Evolutionary conservation across 2,797 vertebrate species (phyloP).

Genomic region (Protosalanx chinensis): DNA sequence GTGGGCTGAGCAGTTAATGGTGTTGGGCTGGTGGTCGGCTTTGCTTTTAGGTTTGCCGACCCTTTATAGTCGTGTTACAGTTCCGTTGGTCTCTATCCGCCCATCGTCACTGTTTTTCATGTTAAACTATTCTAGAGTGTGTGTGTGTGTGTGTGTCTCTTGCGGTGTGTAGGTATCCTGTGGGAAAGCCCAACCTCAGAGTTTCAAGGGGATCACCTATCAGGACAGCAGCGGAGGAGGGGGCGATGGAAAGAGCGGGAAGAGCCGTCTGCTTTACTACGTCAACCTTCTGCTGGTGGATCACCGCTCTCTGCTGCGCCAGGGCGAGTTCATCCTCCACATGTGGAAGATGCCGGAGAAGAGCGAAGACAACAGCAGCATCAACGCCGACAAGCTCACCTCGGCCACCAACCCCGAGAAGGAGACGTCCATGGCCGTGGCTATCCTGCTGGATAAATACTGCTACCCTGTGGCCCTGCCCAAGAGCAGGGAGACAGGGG

Average conservation of each 20-base stretch:
- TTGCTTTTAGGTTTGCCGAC: no score
- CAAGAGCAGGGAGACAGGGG: slow-evolving; percentile 76
- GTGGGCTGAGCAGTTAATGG: no score
- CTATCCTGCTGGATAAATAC: slow-evolving; percentile 90
- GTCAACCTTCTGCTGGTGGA: slow-evolving; percentile 94
- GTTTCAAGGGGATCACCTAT: slow-evolving; percentile 66
- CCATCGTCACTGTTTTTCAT: no score
- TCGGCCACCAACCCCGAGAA: slow-evolving; percentile 98
- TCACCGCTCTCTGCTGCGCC: slow-evolving; percentile 91
- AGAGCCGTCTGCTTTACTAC: slow-evolving; percentile 92
- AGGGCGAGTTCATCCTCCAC: slow-evolving; percentile 93
- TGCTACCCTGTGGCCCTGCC: slow-evolving; percentile 95
- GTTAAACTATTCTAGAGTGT: not conserved
- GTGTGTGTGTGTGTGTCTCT: not conserved
- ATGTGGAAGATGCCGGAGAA: slow-evolving; percentile 98
- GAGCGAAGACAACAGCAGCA: slow-evolving; percentile 90
- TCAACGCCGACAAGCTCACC: slow-evolving; percentile 96
- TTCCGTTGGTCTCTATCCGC: no score
- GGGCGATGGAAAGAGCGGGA: slow-evolving; percentile 67
- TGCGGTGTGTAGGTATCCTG: slow-evolving; percentile 78
- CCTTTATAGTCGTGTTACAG: no score
- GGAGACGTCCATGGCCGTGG: slow-evolving; percentile 90
- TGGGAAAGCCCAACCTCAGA: slow-evolving; percentile 78
- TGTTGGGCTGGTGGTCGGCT: no score
- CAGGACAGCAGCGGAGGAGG: slow-evolving; percentile 68